These are phyloP conservation scores for Anguilla pacifica DNA, from an alignment of 2,797 vertebrate species.

Conservation along the genomic window DNA sequence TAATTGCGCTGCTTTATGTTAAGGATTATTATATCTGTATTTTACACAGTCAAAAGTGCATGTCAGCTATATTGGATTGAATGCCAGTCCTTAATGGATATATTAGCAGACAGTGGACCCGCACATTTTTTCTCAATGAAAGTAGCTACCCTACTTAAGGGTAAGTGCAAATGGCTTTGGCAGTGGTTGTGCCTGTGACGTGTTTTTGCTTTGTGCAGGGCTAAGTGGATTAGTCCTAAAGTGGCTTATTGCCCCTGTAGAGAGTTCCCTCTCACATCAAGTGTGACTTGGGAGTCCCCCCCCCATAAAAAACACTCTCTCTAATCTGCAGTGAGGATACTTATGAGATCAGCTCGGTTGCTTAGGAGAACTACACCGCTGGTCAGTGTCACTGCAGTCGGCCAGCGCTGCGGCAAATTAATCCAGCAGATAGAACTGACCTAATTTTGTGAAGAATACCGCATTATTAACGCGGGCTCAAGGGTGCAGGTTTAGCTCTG, in stretches of 20 bases:
- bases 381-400: background rate
- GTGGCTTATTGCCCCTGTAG: constrained; percentile 49
- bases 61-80: background rate
- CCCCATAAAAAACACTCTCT: constrained; percentile 16
- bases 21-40: background rate
- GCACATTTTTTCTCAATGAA: background rate
- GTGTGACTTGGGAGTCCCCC: constrained; percentile 57
- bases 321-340: constrained; percentile 32
- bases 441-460: background rate
- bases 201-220: constrained; percentile 29
- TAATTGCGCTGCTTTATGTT: background rate
- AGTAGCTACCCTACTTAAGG: background rate
- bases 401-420: background rate
- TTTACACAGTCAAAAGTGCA: background rate
- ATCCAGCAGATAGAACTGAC: background rate
- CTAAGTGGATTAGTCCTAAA: constrained; percentile 59
- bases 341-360: background rate
- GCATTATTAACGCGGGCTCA: background rate
- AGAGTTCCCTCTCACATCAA: constrained; percentile 60
- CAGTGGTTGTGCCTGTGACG: constrained; percentile 12
- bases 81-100: background rate
- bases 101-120: background rate
- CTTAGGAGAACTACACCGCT: background rate
- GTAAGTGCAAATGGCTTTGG: constrained; percentile 12
- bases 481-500: background rate